phyloP scores from a whole-genome alignment of 2,888 invertebrate genomes.

The Diarsia dahlii region DNA sequence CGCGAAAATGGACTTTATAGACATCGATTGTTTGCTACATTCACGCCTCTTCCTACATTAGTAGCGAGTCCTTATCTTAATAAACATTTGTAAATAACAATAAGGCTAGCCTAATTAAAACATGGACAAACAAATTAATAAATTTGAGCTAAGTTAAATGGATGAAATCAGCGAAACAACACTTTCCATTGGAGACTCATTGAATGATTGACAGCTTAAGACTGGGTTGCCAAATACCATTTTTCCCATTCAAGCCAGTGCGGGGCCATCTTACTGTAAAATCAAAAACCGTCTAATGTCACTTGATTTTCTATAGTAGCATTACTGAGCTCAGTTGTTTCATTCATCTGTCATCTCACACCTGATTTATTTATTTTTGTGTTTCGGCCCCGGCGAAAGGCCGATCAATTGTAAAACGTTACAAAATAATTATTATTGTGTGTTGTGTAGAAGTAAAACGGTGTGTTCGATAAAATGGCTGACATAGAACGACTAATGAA shows the following conservation, averaged over 20 bases:
- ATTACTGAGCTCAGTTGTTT: slow-evolving; percentile 21
- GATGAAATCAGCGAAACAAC: slow-evolving; percentile 66
- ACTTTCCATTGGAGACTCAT: slow-evolving; percentile 56
- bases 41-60: slow-evolving; percentile 51
- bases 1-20: slow-evolving; percentile 83
- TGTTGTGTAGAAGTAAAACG: background rate
- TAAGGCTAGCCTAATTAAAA: slow-evolving; percentile 50
- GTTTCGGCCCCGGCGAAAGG: slow-evolving; percentile 10
- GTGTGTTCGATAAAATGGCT: slow-evolving; percentile 74
- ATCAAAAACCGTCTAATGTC: slow-evolving; percentile 64
- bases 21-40: slow-evolving; percentile 77
- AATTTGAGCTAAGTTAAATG: slow-evolving; percentile 54
- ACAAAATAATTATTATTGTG: background rate
- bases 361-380: slow-evolving; percentile 58
- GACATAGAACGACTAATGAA: slow-evolving; percentile 89
- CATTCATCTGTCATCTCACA: slow-evolving; percentile 38
- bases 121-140: slow-evolving; percentile 55
- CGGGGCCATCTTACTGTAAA: too few relatives aligned
- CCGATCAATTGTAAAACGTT: slow-evolving; percentile 1
- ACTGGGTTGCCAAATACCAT: slow-evolving; percentile 50
- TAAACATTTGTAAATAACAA: slow-evolving; percentile 59
- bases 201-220: slow-evolving; percentile 61
- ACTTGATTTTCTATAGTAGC: slow-evolving; percentile 18
- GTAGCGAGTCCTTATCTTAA: slow-evolving; percentile 37
- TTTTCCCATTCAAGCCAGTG: slow-evolving; percentile 4